A percentile compares a stretch with the other conserved stretches of the same genome.
phyloP scores from a whole-genome alignment of 2,888 invertebrate genomes.

The Thera britannica region DNA sequence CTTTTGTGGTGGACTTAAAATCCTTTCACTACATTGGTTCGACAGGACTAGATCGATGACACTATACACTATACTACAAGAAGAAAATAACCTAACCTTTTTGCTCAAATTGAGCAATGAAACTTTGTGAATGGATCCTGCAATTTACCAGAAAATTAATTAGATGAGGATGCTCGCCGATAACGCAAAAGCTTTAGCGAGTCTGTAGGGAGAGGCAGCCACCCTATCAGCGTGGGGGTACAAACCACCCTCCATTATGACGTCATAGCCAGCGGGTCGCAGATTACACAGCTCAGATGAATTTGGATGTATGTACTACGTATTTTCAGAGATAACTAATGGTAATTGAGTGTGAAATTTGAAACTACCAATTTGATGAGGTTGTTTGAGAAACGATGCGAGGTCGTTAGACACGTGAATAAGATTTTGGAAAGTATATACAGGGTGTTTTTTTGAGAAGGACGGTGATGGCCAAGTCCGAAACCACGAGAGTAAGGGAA shows the following conservation, averaged over 20 bases:
- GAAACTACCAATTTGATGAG: slow-evolving; percentile 28
- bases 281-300: slow-evolving; percentile 46
- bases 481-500: no score
- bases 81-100: background rate
- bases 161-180: slow-evolving; percentile 43
- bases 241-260: slow-evolving; percentile 47
- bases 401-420: slow-evolving; percentile 10
- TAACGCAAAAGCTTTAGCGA: slow-evolving; percentile 47
- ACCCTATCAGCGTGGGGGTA: slow-evolving; percentile 20
- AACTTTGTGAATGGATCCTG: slow-evolving; percentile 41
- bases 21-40: no score
- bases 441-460: no score
- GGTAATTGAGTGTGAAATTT: slow-evolving; percentile 26
- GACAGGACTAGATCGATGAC: no score
- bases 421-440: background rate
- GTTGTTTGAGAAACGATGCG: background rate
- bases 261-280: slow-evolving; percentile 51
- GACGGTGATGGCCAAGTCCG: no score
- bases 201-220: slow-evolving; percentile 37
- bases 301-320: slow-evolving; percentile 34
- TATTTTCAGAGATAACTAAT: slow-evolving; percentile 37
- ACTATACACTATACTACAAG: background rate
- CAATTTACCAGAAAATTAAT: slow-evolving; percentile 53
- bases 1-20: no score
- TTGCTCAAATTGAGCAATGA: slow-evolving; percentile 36